phyloP scores from a whole-genome alignment of 2,888 invertebrate species.

The Nasonovia ribisnigri region DNA sequence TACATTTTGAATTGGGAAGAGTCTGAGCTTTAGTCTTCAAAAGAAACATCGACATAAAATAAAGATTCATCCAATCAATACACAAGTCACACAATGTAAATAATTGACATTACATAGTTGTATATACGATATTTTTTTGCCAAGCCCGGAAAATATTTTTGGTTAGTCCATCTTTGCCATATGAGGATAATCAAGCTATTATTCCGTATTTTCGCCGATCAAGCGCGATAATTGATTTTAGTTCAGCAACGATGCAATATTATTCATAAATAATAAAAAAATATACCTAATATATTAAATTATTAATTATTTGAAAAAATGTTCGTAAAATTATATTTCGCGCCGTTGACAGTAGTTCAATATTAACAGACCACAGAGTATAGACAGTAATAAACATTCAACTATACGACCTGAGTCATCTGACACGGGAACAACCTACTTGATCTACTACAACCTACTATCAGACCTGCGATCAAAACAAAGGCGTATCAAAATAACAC shows the following conservation, averaged over 20 bases:
- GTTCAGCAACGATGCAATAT: not conserved
- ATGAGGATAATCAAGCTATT: not conserved
- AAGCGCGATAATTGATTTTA: not conserved
- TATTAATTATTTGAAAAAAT: not conserved
- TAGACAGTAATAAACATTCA: not conserved
- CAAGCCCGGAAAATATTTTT: not conserved
- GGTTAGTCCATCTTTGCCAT: not conserved
- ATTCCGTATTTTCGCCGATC: not conserved
- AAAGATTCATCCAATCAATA: not conserved
- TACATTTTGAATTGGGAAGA: not conserved
- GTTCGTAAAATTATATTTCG: not conserved
- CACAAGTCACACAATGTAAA: not conserved
- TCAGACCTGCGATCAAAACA: not conserved
- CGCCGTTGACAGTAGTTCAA: not conserved
- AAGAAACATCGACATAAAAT: not conserved
- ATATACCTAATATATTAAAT: not conserved
- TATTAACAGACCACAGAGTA: not conserved
- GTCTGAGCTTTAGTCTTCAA: not conserved
- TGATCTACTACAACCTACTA: too few relatives aligned
- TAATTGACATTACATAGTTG: not conserved
- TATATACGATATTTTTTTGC: not conserved
- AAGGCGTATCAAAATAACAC: not conserved
- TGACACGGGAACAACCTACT: not conserved
- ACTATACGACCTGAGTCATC: not conserved
- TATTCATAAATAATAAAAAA: not conserved